These are phyloP conservation scores for Orthosia cruda DNA, from an alignment of 2,888 invertebrate genomes.

Conservation along the genomic window DNA sequence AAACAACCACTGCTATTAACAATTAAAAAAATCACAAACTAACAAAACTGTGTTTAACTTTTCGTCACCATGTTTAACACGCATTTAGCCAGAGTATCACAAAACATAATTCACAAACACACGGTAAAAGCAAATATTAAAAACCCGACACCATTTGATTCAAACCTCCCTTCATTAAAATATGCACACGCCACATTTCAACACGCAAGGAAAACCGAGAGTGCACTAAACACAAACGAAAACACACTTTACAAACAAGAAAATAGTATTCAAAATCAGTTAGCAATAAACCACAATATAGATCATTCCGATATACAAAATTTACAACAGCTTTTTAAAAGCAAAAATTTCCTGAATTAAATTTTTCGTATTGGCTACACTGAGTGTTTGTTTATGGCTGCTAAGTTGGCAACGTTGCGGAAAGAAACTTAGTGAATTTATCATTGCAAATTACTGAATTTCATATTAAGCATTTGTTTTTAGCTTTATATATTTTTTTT, in stretches of 20 bases:
- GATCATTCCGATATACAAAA: constrained; percentile 41
- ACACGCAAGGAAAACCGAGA: constrained; percentile 66
- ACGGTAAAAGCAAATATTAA: constrained; percentile 48
- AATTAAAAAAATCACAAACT: neutral
- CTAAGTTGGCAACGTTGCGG: constrained; percentile 56
- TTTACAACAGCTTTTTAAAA: constrained; percentile 37
- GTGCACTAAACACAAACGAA: constrained; percentile 40
- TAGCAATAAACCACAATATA: neutral
- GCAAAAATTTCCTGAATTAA: constrained; percentile 51
- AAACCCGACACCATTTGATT: constrained; percentile 44
- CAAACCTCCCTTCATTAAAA: constrained; percentile 59
- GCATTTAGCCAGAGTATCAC: neutral
- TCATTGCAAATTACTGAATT: constrained; percentile 29
- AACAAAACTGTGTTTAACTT: neutral
- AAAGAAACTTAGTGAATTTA: constrained; percentile 57
- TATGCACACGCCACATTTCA: constrained; percentile 62
- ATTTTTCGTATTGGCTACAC: constrained; percentile 51
- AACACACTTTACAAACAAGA: constrained; percentile 20
- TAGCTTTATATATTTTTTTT: constrained; percentile 5
- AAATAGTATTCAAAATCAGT: constrained; percentile 10
- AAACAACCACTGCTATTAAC: neutral
- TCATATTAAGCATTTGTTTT: constrained; percentile 24
- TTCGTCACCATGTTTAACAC: neutral
- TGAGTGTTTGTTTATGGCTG: constrained; percentile 38
- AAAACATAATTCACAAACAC: constrained; percentile 2